Evolutionary conservation across 2,888 invertebrate species (phyloP), one percentile per base, ranked within the genome.

Genomic region (Drosophila putrida): DNA sequence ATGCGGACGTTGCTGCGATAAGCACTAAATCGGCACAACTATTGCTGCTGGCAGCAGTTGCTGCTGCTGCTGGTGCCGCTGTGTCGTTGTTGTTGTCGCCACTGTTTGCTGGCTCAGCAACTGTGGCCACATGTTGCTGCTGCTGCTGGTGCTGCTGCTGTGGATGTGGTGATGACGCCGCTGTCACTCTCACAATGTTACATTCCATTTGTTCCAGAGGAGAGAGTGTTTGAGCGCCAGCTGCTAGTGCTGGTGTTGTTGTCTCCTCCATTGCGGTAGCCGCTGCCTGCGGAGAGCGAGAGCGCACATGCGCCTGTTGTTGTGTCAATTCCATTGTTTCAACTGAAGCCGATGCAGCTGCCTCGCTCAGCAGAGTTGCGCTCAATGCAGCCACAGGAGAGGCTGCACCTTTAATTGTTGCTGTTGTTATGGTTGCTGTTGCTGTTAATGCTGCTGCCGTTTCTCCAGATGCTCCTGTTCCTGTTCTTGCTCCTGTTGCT

Each of bases 271-370:
- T 82, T 13, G 75, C 71, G 10, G 64, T 67, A 6, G 66, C 50
- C 10, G 75, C 75, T 5, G 81, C 71, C 57, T 80, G 78, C 11
- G 88, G 87, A 54, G 90, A 77, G 68, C 82, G 71, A 59, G 79
- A 80, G 69, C 73, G 80, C 75, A 82, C 82, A 86, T 82, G 84
- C 90, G 88, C 72, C 57, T 83, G 78, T 60, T 76, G 80, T 57
- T 80, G 79, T 70, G 67, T 60, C 75, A 73, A 71, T 78, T 87
- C 83, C 73, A 62, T 35, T 61, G 82, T 82, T 54, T 79, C 88
- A 25, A 78, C 82, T 13, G 75, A 59, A 4, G 88, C 79, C 49
- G 80, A 81, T 8, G 78, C 73, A 4, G 88, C 78, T 20, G 75
- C 80, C 57, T 88, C 89, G 55, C 84, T 83, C 47, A 83, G 67